These are phyloP conservation scores for Enteromius viviparus DNA, from an alignment of 2,797 vertebrate species.

Conservation along the genomic window DNA sequence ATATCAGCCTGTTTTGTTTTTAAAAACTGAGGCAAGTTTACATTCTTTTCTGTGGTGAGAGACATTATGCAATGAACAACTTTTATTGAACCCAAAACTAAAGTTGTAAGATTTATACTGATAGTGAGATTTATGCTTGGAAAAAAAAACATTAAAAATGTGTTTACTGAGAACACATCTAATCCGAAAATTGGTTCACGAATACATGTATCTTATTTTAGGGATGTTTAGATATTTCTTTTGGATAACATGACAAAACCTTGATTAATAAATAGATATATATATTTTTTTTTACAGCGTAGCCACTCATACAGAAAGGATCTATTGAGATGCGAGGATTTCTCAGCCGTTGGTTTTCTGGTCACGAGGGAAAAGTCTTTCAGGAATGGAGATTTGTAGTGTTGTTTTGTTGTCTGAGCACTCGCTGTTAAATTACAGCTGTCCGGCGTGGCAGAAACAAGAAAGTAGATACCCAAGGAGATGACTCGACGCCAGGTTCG, in stretches of 20 bases:
- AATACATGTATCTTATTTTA: neutral
- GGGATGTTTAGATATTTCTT: neutral
- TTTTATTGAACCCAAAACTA: neutral
- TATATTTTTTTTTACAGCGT: neutral
- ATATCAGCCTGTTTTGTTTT: neutral
- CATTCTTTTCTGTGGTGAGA: neutral
- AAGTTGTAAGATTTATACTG: neutral
- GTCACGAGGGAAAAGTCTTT: constrained; percentile 52
- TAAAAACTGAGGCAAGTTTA: neutral
- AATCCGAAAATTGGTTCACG: neutral
- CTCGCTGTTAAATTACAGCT: constrained; percentile 60
- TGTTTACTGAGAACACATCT: neutral
- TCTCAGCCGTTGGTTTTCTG: constrained; percentile 26
- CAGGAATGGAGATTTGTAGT: constrained; percentile 61
- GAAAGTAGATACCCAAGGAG: constrained; percentile 46
- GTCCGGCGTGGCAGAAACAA: constrained; percentile 55
- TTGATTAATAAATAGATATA: constrained; percentile 7
- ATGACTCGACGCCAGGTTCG: constrained; percentile 41
- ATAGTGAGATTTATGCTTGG: neutral
- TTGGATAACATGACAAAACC: neutral
- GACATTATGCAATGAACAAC: neutral
- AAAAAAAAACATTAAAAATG: neutral
- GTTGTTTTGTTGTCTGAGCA: constrained; percentile 61
- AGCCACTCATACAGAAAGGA: constrained; percentile 27
- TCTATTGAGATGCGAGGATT: constrained; percentile 24